phyloP scores from a whole-genome alignment of 2,888 invertebrate species.

The Morpho helenor region DNA sequence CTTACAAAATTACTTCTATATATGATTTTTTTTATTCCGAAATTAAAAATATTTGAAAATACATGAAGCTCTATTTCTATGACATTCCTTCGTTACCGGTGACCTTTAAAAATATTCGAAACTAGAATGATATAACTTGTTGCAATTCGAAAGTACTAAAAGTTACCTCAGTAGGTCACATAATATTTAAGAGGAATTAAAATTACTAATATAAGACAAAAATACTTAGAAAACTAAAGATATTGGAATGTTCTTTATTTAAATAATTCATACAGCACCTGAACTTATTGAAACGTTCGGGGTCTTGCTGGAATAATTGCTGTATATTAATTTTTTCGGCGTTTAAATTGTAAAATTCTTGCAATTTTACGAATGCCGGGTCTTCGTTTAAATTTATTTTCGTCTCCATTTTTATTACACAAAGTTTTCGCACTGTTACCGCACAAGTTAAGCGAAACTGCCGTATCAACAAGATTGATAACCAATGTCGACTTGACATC shows the following conservation, averaged over 20 bases:
- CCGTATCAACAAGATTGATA: conserved; percentile 52
- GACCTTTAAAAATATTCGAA: conserved; percentile 46
- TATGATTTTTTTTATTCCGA: too few relatives aligned
- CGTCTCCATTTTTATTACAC: conserved; percentile 58
- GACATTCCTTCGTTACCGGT: conserved; percentile 33
- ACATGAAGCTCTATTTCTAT: conserved; percentile 4
- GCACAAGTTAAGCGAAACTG: conserved; percentile 38
- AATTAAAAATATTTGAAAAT: not conserved
- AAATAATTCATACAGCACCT: conserved; percentile 78
- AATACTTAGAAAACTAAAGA: too few relatives aligned
- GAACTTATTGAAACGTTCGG: conserved; percentile 91
- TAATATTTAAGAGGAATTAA: not conserved
- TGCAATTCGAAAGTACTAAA: conserved; percentile 12
- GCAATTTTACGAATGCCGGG: conserved; percentile 86
- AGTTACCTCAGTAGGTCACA: not conserved
- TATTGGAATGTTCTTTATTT: not conserved
- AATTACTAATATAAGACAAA: not conserved
- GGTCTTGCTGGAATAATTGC: conserved; percentile 89
- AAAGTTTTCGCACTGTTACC: conserved; percentile 37
- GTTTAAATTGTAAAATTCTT: conserved; percentile 85
- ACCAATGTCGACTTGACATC: conserved; percentile 69
- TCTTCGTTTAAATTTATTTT: conserved; percentile 75
- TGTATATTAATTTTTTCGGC: conserved; percentile 89
- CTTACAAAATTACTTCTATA: too few relatives aligned
- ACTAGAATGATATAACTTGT: conserved; percentile 13